Evolutionary conservation across 2,113 vertebrate species (phyloP).

Genomic region (Perca fluviatilis): DNA sequence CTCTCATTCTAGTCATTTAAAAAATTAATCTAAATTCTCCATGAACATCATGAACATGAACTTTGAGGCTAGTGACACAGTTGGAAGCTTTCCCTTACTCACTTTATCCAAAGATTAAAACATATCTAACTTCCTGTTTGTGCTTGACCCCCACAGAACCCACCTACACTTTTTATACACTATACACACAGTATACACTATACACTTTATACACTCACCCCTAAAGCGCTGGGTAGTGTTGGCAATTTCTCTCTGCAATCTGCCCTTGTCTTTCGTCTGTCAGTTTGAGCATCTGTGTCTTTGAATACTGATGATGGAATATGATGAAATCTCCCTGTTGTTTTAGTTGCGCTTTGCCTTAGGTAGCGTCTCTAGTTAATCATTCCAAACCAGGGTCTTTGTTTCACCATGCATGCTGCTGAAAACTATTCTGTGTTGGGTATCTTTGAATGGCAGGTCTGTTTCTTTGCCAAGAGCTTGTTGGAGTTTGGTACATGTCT

Average conservation of each 20-base stretch:
- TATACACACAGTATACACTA: not conserved
- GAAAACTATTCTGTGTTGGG: not conserved
- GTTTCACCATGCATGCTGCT: constrained; percentile 3
- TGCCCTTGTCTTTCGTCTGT: not conserved
- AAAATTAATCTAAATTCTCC: not conserved
- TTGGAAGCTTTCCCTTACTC: not conserved
- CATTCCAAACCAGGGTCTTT: constrained; percentile 19
- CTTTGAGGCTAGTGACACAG: not conserved
- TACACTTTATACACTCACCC: not conserved
- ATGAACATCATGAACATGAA: not conserved
- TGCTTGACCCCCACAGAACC: not conserved
- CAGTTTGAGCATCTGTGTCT: not conserved
- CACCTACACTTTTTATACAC: not conserved
- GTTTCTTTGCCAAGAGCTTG: not conserved
- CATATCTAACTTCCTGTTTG: not conserved
- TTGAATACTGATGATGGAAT: constrained; percentile 11
- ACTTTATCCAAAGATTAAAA: constrained; percentile 2
- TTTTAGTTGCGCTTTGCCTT: constrained; percentile 27
- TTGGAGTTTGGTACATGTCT: not conserved
- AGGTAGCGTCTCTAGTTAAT: constrained; percentile 42
- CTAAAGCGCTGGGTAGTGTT: not conserved
- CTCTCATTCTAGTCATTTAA: not conserved
- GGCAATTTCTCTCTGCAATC: not conserved
- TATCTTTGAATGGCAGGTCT: not conserved
- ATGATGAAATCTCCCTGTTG: constrained; percentile 22